phyloP scores from a whole-genome alignment of 1,140 invertebrate species.

The Neuroterus valhalla region DNA sequence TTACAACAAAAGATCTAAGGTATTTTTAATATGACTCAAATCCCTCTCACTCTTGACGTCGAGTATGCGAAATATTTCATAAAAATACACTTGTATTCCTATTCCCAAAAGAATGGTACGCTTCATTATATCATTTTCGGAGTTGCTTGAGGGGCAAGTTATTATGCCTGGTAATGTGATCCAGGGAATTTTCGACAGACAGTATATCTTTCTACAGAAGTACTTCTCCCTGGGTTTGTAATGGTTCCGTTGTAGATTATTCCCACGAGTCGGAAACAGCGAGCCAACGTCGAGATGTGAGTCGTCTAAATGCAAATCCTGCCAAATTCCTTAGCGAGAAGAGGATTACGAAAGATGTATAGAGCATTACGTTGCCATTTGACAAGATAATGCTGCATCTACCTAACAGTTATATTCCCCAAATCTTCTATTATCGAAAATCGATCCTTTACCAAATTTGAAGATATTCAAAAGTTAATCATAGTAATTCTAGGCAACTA shows the following conservation, averaged over 20 bases:
- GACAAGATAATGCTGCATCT: slow-evolving; percentile 9
- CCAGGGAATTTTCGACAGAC: slow-evolving; percentile 21
- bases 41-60: background rate
- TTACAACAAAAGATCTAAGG: background rate
- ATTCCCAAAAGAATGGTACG: background rate
- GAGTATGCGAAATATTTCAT: background rate
- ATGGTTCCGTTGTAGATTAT: slow-evolving; percentile 30
- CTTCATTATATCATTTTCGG: slow-evolving; percentile 16
- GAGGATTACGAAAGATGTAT: slow-evolving; percentile 30
- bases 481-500: too few relatives aligned
- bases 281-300: slow-evolving; percentile 29
- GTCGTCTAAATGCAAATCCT: slow-evolving; percentile 30
- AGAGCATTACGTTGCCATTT: slow-evolving; percentile 18
- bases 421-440: background rate
- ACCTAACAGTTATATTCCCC: slow-evolving; percentile 4
- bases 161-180: slow-evolving; percentile 30
- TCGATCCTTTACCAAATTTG: too few relatives aligned
- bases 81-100: background rate
- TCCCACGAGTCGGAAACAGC: slow-evolving; percentile 28
- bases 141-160: slow-evolving; percentile 7
- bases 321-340: slow-evolving; percentile 28
- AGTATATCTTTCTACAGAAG: slow-evolving; percentile 23
- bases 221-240: slow-evolving; percentile 29
- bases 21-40: background rate
- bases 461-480: too few relatives aligned